These are phyloP conservation scores for Eufriesea mexicana DNA, from an alignment of 1,140 invertebrate genomes.

Conservation along the genomic window DNA sequence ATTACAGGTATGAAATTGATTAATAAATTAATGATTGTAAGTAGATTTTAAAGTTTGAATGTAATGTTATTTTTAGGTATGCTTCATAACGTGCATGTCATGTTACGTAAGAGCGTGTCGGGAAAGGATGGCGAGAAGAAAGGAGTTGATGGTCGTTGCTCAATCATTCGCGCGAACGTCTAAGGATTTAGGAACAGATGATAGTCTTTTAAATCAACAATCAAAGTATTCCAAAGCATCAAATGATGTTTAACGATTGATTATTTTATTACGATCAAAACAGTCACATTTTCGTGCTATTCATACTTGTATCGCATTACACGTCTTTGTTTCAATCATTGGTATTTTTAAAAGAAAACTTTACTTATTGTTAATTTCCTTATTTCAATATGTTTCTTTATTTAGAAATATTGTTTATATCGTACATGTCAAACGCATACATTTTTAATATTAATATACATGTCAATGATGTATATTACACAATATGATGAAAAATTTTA, in stretches of 20 bases:
- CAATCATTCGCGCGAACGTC: background rate
- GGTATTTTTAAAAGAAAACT: background rate
- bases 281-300: background rate
- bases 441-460: background rate
- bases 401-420: background rate
- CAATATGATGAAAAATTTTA: background rate
- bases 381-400: background rate
- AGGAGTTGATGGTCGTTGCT: slow-evolving; percentile 29
- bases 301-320: background rate
- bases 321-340: background rate
- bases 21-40: background rate
- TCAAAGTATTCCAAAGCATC: background rate
- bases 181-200: background rate
- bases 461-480: background rate
- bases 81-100: slow-evolving; percentile 43
- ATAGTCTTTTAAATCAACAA: slow-evolving; percentile 18
- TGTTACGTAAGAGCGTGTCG: slow-evolving; percentile 62
- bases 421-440: background rate
- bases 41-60: slow-evolving; percentile 10
- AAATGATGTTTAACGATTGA: background rate
- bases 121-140: slow-evolving; percentile 57
- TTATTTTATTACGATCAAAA: background rate
- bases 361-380: background rate
- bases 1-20: slow-evolving; percentile 77
- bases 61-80: slow-evolving; percentile 54